phyloP scores from a whole-genome alignment of 2,797 vertebrate species.

The Morus bassanus region DNA sequence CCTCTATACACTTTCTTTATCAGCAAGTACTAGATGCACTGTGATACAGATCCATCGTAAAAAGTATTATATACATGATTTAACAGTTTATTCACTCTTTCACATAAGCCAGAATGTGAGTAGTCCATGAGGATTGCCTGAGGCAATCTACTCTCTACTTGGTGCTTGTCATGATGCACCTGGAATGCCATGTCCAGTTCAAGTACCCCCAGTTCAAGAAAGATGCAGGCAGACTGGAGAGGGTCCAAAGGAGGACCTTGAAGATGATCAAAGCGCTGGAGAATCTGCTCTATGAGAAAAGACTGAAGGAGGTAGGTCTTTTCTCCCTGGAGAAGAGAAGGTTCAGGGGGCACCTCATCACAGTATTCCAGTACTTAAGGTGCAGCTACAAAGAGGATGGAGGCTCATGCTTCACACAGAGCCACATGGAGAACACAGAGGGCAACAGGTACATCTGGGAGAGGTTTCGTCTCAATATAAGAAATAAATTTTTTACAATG shows the following conservation, averaged over 20 bases:
- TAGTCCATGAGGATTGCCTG: neutral
- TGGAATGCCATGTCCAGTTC: neutral
- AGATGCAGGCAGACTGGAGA: neutral
- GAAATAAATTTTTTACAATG: neutral
- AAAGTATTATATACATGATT: neutral
- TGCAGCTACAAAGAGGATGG: neutral
- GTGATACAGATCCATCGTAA: neutral
- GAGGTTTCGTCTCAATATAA: neutral
- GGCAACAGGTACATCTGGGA: neutral
- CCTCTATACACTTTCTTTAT: neutral
- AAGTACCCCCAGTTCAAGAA: neutral
- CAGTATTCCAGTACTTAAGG: neutral
- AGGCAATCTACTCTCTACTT: neutral
- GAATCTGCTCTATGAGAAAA: neutral
- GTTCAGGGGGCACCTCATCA: neutral
- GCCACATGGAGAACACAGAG: neutral
- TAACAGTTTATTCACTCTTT: neutral
- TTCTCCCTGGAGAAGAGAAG: neutral
- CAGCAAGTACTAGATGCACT: neutral
- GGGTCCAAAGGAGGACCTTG: neutral
- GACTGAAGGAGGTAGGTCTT: neutral
- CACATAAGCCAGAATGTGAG: neutral
- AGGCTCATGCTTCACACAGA: neutral
- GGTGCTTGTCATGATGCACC: neutral
- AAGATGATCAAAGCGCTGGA: neutral